A percentile compares a stretch with the other conserved stretches of the same genome.
These are phyloP conservation scores for Pachypanchax playfairii DNA, from an alignment of 2,113 vertebrate genomes.

Conservation along the genomic window DNA sequence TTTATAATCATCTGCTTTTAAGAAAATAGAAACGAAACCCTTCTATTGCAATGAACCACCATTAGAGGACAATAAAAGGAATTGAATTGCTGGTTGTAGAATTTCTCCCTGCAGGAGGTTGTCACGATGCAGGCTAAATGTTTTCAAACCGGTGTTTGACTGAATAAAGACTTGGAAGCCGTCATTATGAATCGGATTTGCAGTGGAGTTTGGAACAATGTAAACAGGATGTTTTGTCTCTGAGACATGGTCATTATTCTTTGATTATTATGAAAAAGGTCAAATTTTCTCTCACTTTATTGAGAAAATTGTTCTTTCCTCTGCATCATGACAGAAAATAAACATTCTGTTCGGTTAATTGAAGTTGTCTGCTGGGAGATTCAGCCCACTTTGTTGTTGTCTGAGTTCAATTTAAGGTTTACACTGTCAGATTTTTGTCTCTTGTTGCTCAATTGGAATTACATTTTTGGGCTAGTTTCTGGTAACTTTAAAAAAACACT, in stretches of 20 bases:
- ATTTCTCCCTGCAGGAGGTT: constrained; percentile 49
- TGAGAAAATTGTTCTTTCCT: constrained; percentile 18
- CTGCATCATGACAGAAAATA: constrained; percentile 16
- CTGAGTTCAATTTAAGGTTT: no score
- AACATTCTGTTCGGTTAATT: constrained; percentile 16
- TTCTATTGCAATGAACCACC: constrained; percentile 24
- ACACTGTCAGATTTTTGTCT: no score
- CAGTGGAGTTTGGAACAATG: constrained; percentile 17
- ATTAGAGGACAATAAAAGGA: constrained; percentile 35
- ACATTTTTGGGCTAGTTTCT: no score
- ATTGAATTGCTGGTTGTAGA: constrained; percentile 38
- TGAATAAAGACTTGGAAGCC: constrained; percentile 46
- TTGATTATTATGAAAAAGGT: constrained; percentile 28
- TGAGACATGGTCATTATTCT: constrained; percentile 45
- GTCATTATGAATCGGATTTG: constrained; percentile 35
- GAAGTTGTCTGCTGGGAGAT: no score
- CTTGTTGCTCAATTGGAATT: no score
- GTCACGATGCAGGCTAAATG: constrained; percentile 35
- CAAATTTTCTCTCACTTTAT: constrained; percentile 19
- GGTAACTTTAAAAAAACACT: no score
- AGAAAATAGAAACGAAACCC: constrained; percentile 27
- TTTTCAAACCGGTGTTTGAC: constrained; percentile 42
- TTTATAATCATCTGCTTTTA: constrained; percentile 21
- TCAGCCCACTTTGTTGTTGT: no score
- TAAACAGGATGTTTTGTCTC: constrained; percentile 23